Evolutionary conservation across 2,113 vertebrate genomes (phyloP), one percentile per base, ranked within the genome.

Genomic region (Mus spicilegus): DNA sequence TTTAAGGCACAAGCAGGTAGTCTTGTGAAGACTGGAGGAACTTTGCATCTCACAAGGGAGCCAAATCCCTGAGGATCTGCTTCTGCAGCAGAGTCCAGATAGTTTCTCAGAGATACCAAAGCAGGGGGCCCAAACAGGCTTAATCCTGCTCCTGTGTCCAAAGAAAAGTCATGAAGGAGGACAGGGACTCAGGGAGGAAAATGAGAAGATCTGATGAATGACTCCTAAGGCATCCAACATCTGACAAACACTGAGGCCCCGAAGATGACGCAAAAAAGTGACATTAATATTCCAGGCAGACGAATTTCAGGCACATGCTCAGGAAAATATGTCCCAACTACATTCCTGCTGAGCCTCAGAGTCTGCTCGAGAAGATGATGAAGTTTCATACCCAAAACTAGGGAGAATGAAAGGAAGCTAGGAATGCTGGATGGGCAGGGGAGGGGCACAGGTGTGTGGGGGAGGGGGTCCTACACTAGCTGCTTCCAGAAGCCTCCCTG

Each of bases 71-170:
- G 80, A 86, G 39, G 56, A 56, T 49, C 30, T 26, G 30, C 78
- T 75, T 67, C 19, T 36, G n/a, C 33, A 58, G 28, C 77, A 42
- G 81, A 91, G 73, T 54, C 61, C 14, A 36, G 72, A 7, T 5
- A 54, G 51, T 36, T 96, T 91, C 95, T 90, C 1, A 0, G 92
- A 92, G 94, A 91, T 22, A 1, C 49, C 51, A 54, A n/a, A 70
- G 36, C 7, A 26, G 16, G 42, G 7, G 58, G 33, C 46, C 33
- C 80, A 80, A 30, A 46, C 26, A 36, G 51, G 30, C 51, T 89
- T 86, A 77, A 73, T 97, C 95, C 51, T 92, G 81, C 95, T 95
- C 89, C 89, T 69, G 92, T 97, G 93, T 95, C 90, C 95, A 89
- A 95, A 81, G 92, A 96, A 54, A 91, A 84, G 54, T 72, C 81